Evolutionary conservation across 2,113 vertebrate species (phyloP), one percentile per base, ranked within the genome.

Genomic region (Cyprinodon variegatus): DNA sequence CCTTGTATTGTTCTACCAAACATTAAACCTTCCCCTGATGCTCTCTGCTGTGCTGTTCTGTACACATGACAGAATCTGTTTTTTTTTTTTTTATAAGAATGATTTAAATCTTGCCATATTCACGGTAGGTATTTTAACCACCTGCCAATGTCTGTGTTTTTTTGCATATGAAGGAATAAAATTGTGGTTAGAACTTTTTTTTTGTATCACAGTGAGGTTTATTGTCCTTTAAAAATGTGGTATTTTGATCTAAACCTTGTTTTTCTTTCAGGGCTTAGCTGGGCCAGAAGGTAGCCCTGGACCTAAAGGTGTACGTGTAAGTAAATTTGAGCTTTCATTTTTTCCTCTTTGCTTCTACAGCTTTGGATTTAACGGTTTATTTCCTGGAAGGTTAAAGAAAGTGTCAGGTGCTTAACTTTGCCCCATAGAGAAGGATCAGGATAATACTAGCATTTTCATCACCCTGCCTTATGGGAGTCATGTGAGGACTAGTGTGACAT

Each of bases 201-300:
- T 13, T 9, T 46, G 11, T 72, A 11, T 57, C 29, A 77, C 71
- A 76, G 60, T 61, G 65, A 50, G 48, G 11, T 48, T 13, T 12
- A 15, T 53, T 36, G 2, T 4, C 38, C 1, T 40, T 13, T 69
- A 46, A 76, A 70, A 79, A 77, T 57, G 4, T 22, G 40, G 59
- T 61, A 72, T 81, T 29, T 76, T 88, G 60, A 89, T 63, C 73
- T 65, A 38, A 85, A 36, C 65, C 74, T 78, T 65, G 90, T 38
- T 38, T 90, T 78, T 86, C 57, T 91, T 90, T 29, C 91, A 99
- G 98, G 98, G 98, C 53, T 95, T 94, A 92, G 96, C 92, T 83
- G 98, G 98, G 84, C 96, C 96, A 72, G 94, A 98, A 94, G 98
- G 98, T 90, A 96, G 95, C 91, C 95, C 94, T 63, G 98, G 98